Conservation (phyloP, 2,113 vertebrate species). For the Chloebia gouldiae region DNA sequence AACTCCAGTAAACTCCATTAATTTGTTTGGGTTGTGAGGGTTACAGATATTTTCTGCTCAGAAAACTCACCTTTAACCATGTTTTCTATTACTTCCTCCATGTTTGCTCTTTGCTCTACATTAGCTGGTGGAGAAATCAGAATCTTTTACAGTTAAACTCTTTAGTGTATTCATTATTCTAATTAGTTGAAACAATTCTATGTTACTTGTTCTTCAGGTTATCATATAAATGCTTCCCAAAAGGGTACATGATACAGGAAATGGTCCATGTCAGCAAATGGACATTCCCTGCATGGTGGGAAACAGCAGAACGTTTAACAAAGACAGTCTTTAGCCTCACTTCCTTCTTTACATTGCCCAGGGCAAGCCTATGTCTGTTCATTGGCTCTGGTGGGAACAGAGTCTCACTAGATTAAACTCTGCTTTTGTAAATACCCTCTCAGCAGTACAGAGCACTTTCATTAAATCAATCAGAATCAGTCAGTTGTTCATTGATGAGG, state of each 20-base stretch:
- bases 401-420: constrained; percentile 25
- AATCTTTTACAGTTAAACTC: not conserved
- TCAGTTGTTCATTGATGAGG: not conserved
- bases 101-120: not conserved
- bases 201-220: constrained; percentile 7
- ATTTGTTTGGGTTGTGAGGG: not conserved
- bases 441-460: not conserved
- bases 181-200: not conserved
- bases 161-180: not conserved
- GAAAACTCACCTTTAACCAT: not conserved
- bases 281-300: not conserved
- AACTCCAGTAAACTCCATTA: not conserved
- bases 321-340: not conserved
- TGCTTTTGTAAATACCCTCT: constrained; percentile 1
- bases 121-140: not conserved
- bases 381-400: not conserved
- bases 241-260: not conserved
- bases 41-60: not conserved
- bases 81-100: not conserved
- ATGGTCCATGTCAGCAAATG: not conserved
- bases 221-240: not conserved
- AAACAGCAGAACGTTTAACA: not conserved
- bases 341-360: not conserved
- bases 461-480: not conserved
- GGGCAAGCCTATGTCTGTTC: constrained; percentile 15